Evolutionary conservation across 1,140 invertebrate species (phyloP).

Genomic region (Lepidurus apus): DNA sequence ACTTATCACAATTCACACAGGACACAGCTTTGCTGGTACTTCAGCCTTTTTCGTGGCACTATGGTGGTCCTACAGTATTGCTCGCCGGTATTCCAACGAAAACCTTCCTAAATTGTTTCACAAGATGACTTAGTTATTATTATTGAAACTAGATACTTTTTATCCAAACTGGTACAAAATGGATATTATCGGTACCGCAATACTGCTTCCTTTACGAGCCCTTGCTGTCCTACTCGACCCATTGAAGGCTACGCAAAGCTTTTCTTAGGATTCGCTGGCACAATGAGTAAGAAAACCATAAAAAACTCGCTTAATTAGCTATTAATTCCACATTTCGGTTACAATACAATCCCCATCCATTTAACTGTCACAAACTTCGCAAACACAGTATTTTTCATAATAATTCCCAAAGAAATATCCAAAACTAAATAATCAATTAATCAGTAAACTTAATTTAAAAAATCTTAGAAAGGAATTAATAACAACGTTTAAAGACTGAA

Average conservation of each 20-base stretch:
- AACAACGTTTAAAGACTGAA: too few species aligned
- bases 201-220: not conserved
- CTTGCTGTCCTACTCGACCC: conserved; percentile 1
- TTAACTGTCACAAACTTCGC: not conserved
- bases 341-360: not conserved
- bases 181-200: not conserved
- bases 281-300: not conserved
- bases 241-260: not conserved
- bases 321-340: not conserved
- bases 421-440: too few species aligned
- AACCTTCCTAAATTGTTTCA: not conserved
- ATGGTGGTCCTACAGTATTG: conserved; percentile 1
- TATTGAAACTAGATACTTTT: not conserved
- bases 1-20: not conserved
- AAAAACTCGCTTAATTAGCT: not conserved
- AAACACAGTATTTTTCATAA: too few species aligned
- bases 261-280: not conserved
- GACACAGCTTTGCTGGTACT: not conserved
- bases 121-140: not conserved
- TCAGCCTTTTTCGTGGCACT: not conserved
- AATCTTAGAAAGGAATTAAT: too few species aligned
- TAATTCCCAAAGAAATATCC: too few species aligned
- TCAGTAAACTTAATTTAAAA: too few species aligned
- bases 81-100: not conserved
- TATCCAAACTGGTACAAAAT: not conserved